These are phyloP conservation scores for Lepilemur septentrionalis DNA, from an alignment of 2,797 vertebrate genomes.

Conservation along the genomic window DNA sequence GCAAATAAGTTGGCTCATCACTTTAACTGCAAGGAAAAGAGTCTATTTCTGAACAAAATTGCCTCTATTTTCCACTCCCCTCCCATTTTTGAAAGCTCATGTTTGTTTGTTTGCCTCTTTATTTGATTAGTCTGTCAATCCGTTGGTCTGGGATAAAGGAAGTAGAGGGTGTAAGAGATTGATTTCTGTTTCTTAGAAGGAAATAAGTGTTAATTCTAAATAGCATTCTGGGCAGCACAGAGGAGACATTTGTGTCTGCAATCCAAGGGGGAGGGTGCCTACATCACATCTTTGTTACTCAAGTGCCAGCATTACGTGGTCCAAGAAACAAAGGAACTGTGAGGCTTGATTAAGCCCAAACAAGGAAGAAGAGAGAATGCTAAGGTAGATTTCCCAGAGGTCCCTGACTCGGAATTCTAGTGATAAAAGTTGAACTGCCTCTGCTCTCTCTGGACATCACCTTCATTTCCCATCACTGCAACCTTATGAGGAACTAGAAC, in stretches of 20 bases:
- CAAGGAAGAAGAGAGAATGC: not conserved
- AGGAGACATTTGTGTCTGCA: not conserved
- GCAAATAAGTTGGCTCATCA: slow-evolving; percentile 37
- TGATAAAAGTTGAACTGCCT: not conserved
- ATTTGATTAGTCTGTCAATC: not conserved
- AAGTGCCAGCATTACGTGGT: not conserved
- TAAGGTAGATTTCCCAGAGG: not conserved
- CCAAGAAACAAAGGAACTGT: not conserved
- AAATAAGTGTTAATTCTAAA: slow-evolving; percentile 22
- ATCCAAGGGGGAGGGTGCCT: too few relatives aligned
- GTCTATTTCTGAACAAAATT: not conserved
- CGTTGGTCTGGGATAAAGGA: not conserved
- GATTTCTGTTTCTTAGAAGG: slow-evolving; percentile 35
- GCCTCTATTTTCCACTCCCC: not conserved
- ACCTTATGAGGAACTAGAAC: not conserved
- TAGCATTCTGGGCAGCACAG: slow-evolving; percentile 15
- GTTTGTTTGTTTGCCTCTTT: not conserved
- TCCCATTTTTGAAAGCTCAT: not conserved
- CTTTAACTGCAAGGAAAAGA: slow-evolving; percentile 26
- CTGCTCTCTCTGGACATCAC: not conserved
- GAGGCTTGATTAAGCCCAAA: not conserved
- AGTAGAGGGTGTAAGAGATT: not conserved
- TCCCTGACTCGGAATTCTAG: not conserved
- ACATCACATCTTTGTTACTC: not conserved
- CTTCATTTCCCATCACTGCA: not conserved